These are phyloP conservation scores for Tauraco erythrolophus DNA, from an alignment of 2,113 vertebrate genomes.

Conservation along the genomic window DNA sequence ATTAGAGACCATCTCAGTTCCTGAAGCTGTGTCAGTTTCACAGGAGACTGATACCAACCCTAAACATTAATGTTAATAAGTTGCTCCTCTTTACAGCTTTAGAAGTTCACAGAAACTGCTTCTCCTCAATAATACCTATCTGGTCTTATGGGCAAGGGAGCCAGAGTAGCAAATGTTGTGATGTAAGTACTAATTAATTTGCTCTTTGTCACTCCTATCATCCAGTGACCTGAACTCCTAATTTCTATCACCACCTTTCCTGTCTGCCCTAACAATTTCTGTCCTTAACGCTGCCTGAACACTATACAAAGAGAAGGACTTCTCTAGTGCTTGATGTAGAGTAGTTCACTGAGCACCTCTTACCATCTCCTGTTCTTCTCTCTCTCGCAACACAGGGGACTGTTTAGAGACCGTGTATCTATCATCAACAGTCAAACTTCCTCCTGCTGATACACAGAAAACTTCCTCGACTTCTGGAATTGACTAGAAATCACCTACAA, in stretches of 20 bases:
- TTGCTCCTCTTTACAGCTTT: background rate
- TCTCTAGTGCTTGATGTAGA: background rate
- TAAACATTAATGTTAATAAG: background rate
- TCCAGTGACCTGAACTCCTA: background rate
- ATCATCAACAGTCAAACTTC: background rate
- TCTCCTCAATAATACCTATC: background rate
- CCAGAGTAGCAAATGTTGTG: background rate
- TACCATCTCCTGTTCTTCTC: background rate
- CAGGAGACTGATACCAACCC: background rate
- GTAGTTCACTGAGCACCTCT: background rate
- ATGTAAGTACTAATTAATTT: background rate
- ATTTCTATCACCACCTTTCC: background rate
- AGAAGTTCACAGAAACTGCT: background rate
- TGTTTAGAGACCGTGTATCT: background rate
- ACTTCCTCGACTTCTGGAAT: background rate
- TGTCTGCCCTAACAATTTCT: background rate
- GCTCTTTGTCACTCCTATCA: background rate
- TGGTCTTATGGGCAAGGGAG: background rate
- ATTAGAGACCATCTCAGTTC: background rate
- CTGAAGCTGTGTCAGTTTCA: background rate
- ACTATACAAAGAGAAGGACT: background rate
- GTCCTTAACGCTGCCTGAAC: background rate
- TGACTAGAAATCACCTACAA: background rate
- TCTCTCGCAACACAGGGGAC: background rate
- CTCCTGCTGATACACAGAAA: background rate